phyloP scores from a whole-genome alignment of 2,113 vertebrate species.

The Cyprinodon brontotheroides region DNA sequence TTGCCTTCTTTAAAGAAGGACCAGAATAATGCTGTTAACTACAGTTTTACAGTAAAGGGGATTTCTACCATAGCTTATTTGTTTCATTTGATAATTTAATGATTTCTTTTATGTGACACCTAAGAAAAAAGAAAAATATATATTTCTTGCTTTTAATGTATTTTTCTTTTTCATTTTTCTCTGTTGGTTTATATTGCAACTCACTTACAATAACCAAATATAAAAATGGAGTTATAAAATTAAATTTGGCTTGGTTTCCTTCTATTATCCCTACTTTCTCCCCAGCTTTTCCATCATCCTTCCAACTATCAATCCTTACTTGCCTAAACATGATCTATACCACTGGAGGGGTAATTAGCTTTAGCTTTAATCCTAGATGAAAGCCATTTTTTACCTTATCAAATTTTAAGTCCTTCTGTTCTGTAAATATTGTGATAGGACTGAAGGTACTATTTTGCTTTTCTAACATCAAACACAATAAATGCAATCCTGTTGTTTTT shows the following conservation, averaged over 20 bases:
- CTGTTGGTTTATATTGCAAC: too few relatives aligned
- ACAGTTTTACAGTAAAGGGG: too few relatives aligned
- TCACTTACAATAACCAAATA: too few relatives aligned
- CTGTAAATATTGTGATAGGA: background rate
- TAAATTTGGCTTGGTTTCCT: background rate
- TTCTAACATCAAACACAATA: conserved; percentile 41
- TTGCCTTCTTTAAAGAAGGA: too few relatives aligned
- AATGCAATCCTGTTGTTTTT: conserved; percentile 27
- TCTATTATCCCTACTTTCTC: conserved; percentile 15
- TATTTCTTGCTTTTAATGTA: too few relatives aligned
- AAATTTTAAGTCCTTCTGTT: conserved; percentile 5
- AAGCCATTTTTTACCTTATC: conserved; percentile 67
- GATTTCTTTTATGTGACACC: too few relatives aligned
- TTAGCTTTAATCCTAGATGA: conserved; percentile 65
- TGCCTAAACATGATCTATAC: conserved; percentile 59
- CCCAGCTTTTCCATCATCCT: background rate
- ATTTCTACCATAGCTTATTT: too few relatives aligned
- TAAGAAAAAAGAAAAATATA: too few relatives aligned
- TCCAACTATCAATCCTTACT: conserved; percentile 9
- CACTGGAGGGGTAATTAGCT: conserved; percentile 69
- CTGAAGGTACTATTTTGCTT: conserved; percentile 12
- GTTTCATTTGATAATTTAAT: too few relatives aligned
- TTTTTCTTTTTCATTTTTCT: too few relatives aligned
- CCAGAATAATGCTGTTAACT: too few relatives aligned
- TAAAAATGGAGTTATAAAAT: too few relatives aligned